These are phyloP conservation scores for Adelphocoris suturalis DNA, from an alignment of 2,888 invertebrate genomes.

Conservation along the genomic window DNA sequence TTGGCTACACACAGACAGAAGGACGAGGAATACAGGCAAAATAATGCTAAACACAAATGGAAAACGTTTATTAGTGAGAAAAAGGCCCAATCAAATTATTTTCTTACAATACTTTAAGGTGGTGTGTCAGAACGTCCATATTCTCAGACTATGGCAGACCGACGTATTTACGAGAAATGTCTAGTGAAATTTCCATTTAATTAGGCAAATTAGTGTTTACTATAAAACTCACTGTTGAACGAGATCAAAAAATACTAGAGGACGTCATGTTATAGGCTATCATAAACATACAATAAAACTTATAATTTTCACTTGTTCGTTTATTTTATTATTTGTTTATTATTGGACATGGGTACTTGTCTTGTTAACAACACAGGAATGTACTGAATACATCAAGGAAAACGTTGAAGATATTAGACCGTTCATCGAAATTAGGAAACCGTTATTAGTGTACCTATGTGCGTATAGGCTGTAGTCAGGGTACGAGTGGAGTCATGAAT, in stretches of 20 bases:
- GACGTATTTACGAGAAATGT: neutral
- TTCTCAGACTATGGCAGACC: neutral
- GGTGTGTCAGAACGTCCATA: constrained; percentile 19
- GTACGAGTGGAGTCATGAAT: neutral
- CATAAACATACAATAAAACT: neutral
- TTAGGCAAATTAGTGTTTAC: neutral
- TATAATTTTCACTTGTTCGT: neutral
- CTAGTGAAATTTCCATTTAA: neutral
- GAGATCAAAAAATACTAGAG: constrained; percentile 1
- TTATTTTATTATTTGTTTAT: neutral
- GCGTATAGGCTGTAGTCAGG: too few relatives aligned
- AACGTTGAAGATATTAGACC: neutral
- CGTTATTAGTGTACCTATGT: too few relatives aligned
- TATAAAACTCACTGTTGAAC: neutral
- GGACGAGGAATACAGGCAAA: neutral
- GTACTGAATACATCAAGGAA: neutral
- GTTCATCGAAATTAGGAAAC: neutral
- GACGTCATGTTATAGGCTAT: neutral
- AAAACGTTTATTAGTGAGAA: constrained; percentile 44
- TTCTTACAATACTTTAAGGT: neutral
- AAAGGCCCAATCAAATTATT: constrained; percentile 12
- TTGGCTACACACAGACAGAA: too few relatives aligned
- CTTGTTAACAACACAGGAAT: neutral
- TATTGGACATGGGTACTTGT: too few relatives aligned
- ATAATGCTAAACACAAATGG: constrained; percentile 40